Conservation (phyloP, 23 tunicate species). For the Styela plicata region DNA sequence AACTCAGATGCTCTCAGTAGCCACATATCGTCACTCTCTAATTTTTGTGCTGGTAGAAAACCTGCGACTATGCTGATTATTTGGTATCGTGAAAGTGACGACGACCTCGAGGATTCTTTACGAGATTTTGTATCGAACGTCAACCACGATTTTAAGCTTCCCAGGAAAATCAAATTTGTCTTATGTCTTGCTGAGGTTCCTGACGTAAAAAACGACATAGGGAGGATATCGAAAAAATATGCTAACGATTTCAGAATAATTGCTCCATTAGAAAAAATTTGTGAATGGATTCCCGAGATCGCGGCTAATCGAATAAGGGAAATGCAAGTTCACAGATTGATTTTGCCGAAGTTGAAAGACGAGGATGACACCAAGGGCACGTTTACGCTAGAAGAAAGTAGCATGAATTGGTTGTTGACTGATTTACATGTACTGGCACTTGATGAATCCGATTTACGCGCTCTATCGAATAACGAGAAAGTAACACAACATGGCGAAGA, state of each 20-base stretch:
- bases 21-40: slow-evolving; percentile 20
- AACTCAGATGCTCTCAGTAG: neutral
- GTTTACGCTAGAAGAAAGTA: neutral
- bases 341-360: slow-evolving; percentile 10
- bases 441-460: neutral
- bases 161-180: neutral
- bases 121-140: slow-evolving; percentile 1
- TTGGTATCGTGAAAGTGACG: slow-evolving; percentile 19
- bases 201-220: neutral
- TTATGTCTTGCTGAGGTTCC: slow-evolving; percentile 13
- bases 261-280: slow-evolving; percentile 12
- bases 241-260: neutral
- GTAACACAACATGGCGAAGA: slow-evolving; percentile 21
- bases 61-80: slow-evolving; percentile 23
- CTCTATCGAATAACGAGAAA: slow-evolving; percentile 13
- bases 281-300: slow-evolving; percentile 22
- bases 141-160: neutral
- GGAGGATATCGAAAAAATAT: neutral
- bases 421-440: slow-evolving; percentile 30
- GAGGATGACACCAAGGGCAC: neutral
- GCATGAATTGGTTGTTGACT: slow-evolving; percentile 16
- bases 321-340: neutral
- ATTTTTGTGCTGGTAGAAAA: slow-evolving; percentile 20
- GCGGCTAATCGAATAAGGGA: slow-evolving; percentile 22
- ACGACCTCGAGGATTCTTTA: neutral